Base-by-base conservation (phyloP, 2,797 vertebrate genomes). In the Adrianichthys oophorus region DNA sequence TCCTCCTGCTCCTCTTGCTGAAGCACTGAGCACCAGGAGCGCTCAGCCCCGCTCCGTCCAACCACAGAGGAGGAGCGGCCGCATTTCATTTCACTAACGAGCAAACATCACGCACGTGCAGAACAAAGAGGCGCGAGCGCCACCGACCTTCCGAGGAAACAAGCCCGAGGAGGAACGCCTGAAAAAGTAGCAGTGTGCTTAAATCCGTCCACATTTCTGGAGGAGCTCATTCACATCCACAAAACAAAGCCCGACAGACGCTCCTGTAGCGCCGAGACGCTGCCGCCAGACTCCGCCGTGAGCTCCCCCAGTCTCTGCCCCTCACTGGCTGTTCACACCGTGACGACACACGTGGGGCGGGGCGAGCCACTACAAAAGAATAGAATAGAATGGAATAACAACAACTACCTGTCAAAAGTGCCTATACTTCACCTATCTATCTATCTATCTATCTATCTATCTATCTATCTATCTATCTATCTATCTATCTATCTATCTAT, bases 131-230 rank as follows among this genome's bases (percentile, higher is more conserved):
- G 15, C 5, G 47, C 15, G 14, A 12, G 51, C 12, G 44, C 4
- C 8, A 86, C 91, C 60, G 52, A 93, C 92, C 92, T 91, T 75
- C 74, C 10, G 72, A 74, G 18, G 69, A 51, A 70, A 82, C 78
- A 32, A 90, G 77, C 82, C 82, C 72, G 72, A 80, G 68, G 40
- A 87, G 1, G 24, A 92, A 55, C 46, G 88, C 59, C 53, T 86
- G 83, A 14, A 92, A 77, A 68, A 93, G 82, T 67, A 92, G 43
- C 72, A 92, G n/a, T 40, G 85, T 92, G 77, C 91, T 80, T 63
- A 86, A 70, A 79, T 87, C 87, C 69, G 83, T 87, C 91, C 91
- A 91, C 92, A 93, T 93, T 68, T 90, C 89, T 76, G 74, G 79
- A 69, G 70, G 59, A 61, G 84, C 80, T 90, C 87, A 85, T 86